Evolutionary conservation across 2,888 invertebrate species (phyloP), one percentile per base, ranked within the genome.

Genomic region (Heliothis peltigera): DNA sequence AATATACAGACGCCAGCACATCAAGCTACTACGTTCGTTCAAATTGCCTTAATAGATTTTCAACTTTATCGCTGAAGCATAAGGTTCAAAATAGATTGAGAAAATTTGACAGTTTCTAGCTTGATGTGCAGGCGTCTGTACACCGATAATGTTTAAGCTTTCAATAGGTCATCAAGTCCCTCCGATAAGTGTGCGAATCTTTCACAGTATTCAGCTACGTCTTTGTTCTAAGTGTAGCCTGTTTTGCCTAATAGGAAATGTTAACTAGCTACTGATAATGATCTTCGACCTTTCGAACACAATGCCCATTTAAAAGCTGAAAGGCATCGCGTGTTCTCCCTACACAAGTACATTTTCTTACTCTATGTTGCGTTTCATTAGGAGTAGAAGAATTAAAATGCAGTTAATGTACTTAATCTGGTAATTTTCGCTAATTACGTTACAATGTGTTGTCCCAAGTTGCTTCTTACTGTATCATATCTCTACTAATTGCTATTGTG

Each of bases 161-260:
- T 56, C 28, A 44, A 44, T 63, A 54, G 42, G 28, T 53, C 35
- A 60, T 28, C 62, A 46, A 60, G 52, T 59, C 43, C 18, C 28
- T 48, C 1, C 12, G 18, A 42, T n/a, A 18, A 35, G 22, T 49
- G 12, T 44, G 22, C 47, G 21, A 42, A 21, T 43, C 48, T 46
- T 39, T 35, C 15, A 43, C 47, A 39, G 19, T 48, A 21, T 4
- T 25, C 5, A 58, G 19, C 6, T 55, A 42, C 47, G 49, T 54
- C 56, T 75, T 59, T 52, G 64, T 64, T 70, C 54, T 53, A 35
- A 49, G 49, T 42, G 39, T 48, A 66, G 55, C 46, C 52, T 53
- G 61, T 55, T 78, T 74, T 62, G 62, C 67, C 59, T 65, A 77
- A 77, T 79, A 74, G 77, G 70, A 78, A 78, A 80, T 79, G 74